phyloP scores from a whole-genome alignment of 2,113 vertebrate genomes.

The Zeus faber region DNA sequence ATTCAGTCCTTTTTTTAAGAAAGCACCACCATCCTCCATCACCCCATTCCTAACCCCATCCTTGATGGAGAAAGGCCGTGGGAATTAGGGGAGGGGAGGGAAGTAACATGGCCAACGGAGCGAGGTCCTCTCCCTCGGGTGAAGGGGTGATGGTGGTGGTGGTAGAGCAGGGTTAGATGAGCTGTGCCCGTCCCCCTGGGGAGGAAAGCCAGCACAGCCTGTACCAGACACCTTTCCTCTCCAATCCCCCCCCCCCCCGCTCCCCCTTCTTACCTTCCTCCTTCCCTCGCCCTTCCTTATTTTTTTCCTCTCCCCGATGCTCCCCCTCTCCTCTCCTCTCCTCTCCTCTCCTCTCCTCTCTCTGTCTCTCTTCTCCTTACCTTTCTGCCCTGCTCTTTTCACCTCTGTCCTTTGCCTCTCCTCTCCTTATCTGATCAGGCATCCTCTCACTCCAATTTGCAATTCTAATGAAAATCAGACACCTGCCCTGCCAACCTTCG shows the following conservation, averaged over 20 bases:
- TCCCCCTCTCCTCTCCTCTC: conserved; percentile 10
- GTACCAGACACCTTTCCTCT: conserved; percentile 30
- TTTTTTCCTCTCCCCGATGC: too few relatives aligned
- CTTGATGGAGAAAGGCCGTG: conserved; percentile 1
- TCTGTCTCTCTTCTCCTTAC: conserved; percentile 10
- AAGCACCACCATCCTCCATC: neutral
- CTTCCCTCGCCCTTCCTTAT: neutral
- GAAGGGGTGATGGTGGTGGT: neutral
- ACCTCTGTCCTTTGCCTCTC: conserved; percentile 21
- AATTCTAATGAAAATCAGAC: conserved; percentile 95
- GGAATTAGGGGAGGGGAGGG: neutral
- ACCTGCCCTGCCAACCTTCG: conserved; percentile 83
- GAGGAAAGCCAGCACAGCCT: conserved; percentile 45
- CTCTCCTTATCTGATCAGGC: conserved; percentile 81
- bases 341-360: neutral
- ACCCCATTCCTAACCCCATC: neutral
- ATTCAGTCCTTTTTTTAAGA: too few relatives aligned
- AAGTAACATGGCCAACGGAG: conserved; percentile 19
- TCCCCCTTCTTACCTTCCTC: neutral
- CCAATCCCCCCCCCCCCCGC: neutral
- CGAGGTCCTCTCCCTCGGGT: conserved; percentile 33
- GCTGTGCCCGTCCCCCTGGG: conserved; percentile 30
- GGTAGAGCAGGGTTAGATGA: conserved; percentile 35
- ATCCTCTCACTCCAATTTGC: conserved; percentile 80
- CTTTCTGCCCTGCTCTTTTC: conserved; percentile 8